Percentiles rank a stretch among this genome's conserved stretches.
These are phyloP conservation scores for Muricea muricata DNA, from an alignment of 92 coral and sea anemone species.

Conservation along the genomic window DNA sequence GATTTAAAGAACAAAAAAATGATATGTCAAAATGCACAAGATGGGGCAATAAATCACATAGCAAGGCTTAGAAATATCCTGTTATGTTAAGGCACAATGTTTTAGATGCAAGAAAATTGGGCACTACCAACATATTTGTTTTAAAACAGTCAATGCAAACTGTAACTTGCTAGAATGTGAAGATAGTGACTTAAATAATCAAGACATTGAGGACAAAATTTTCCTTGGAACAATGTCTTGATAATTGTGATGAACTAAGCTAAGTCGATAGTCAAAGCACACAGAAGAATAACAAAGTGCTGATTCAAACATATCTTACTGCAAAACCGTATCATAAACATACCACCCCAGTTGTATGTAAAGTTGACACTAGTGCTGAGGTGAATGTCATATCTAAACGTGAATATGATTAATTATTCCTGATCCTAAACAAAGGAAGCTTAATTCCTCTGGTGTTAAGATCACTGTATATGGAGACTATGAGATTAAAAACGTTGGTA, in stretches of 20 bases:
- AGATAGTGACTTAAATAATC: background rate
- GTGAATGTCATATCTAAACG: slow-evolving; percentile 50
- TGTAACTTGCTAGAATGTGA: background rate
- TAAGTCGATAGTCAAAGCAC: slow-evolving; percentile 21
- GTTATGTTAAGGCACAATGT: slow-evolving; percentile 55
- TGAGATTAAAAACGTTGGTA: slow-evolving; percentile 12
- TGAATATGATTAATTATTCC: slow-evolving; percentile 44
- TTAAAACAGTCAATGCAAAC: slow-evolving; percentile 5
- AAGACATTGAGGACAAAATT: slow-evolving; percentile 34
- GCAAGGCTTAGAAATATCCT: slow-evolving; percentile 46
- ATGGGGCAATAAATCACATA: slow-evolving; percentile 51
- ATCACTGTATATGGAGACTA: slow-evolving; percentile 24
- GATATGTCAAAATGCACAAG: slow-evolving; percentile 17
- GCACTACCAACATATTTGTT: slow-evolving; percentile 62
- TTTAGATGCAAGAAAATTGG: slow-evolving; percentile 51
- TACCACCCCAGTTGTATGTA: slow-evolving; percentile 52
- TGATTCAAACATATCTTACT: slow-evolving; percentile 51
- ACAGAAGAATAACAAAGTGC: slow-evolving; percentile 48
- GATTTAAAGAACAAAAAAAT: background rate
- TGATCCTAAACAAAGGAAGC: slow-evolving; percentile 15
- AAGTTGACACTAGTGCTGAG: slow-evolving; percentile 67
- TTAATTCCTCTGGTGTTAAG: background rate
- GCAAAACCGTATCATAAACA: slow-evolving; percentile 50
- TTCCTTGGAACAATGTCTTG: slow-evolving; percentile 30
- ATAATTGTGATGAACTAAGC: background rate